Conservation (phyloP, 2,888 invertebrate genomes). For the Tupiocoris notatus region DNA sequence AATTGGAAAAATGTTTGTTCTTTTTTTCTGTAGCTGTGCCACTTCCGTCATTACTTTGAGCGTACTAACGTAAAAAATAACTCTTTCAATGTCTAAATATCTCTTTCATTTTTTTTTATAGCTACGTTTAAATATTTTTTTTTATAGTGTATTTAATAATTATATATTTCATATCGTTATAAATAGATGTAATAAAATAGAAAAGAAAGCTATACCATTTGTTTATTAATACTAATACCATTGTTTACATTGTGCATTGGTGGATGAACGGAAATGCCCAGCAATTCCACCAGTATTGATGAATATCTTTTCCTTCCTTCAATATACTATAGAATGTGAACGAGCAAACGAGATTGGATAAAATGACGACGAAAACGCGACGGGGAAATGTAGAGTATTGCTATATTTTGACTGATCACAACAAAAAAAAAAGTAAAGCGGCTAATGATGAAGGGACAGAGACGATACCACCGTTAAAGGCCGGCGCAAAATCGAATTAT, state of each 20-base stretch:
- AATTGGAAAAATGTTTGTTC: slow-evolving; percentile 46
- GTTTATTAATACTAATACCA: slow-evolving; percentile 48
- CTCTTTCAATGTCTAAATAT: slow-evolving; percentile 48
- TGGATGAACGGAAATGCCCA: slow-evolving; percentile 44
- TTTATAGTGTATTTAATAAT: slow-evolving; percentile 48
- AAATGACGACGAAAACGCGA: not conserved
- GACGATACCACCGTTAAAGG: not conserved
- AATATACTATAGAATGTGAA: not conserved
- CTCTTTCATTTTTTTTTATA: slow-evolving; percentile 49
- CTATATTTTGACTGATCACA: not conserved
- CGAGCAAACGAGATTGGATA: not conserved
- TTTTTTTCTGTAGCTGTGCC: slow-evolving; percentile 45
- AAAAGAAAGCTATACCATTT: slow-evolving; percentile 50
- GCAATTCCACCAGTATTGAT: slow-evolving; percentile 15
- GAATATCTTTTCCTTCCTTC: slow-evolving; percentile 8
- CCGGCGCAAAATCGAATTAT: not conserved
- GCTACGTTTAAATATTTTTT: slow-evolving; percentile 49
- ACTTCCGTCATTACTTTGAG: slow-evolving; percentile 49
- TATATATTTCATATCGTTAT: slow-evolving; percentile 47
- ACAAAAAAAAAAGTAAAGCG: too few relatives aligned
- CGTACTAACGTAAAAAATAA: slow-evolving; percentile 52
- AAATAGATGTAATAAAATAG: slow-evolving; percentile 52
- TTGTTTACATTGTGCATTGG: slow-evolving; percentile 49
- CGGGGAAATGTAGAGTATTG: not conserved
- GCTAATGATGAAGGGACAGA: too few relatives aligned